Base-by-base conservation (phyloP, 2,113 vertebrate species). In the Vimba vimba region DNA sequence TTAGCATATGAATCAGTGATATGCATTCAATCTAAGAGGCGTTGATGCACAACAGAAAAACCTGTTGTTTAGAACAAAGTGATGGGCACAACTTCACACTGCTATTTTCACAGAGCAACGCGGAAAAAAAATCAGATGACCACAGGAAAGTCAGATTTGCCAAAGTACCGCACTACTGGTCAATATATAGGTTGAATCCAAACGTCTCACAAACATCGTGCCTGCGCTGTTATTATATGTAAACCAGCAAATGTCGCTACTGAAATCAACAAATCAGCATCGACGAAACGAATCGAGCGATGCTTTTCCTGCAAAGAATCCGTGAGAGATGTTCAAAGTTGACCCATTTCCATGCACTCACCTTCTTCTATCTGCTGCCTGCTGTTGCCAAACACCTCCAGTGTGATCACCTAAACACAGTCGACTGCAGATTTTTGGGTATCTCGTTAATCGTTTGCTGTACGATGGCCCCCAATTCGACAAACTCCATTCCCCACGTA, bases 21-120 rank as follows among this genome's bases (percentile, higher is more conserved):
- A 55, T 39, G 45, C 50, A 25, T 83, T 73, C 82, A 25, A 30
- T 73, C 81, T 9, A 17, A 73, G 23, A 57, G 66, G 50, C 80
- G 64, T 36, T 69, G 64, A 82, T 68, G 64, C 68, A 57, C 4
- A 74, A 43, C 47, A 39, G 6, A 25, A 68, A 57, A 92, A 92
- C 92, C 88, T 92, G 86, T 91, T 85, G 89, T 89, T 91, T 90
- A 86, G 66, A 74, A 57, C 30, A 73, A 83, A 83, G 66, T 83
- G 47, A 57, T 39, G 21, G 66, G 13, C 27, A 36, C 3, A 57
- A 83, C 82, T 74, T 73, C 47, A 39, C 11, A 73, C 50, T 17
- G 50, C 59, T 93, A 90, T 89, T 89, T 91, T 90, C 89, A 91
- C 90, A 91, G 91, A 88, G 36, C 60, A 87, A 87, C 77, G 91